phyloP scores from a whole-genome alignment of 2,888 invertebrate species.

The Panorpa germanica region DNA sequence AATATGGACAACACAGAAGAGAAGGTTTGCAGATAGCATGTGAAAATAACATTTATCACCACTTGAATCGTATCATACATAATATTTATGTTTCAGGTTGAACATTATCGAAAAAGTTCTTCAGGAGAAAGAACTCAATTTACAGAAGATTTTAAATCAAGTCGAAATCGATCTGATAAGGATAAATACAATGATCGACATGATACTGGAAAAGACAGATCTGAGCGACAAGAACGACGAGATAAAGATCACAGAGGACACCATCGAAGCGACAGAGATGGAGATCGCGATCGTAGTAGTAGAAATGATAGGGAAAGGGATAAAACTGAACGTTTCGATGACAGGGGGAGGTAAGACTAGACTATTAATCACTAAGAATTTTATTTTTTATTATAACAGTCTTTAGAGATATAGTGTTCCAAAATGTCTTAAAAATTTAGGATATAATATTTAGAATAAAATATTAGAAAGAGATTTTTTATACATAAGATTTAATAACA shows the following conservation, averaged over 20 bases:
- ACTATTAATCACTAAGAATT: too few relatives aligned
- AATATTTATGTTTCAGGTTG: conserved; percentile 6
- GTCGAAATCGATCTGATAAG: conserved; percentile 7
- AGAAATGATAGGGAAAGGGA: not conserved
- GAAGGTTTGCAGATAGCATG: too few relatives aligned
- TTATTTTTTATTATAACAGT: too few relatives aligned
- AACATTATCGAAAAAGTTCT: conserved; percentile 11
- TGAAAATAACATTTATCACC: too few relatives aligned
- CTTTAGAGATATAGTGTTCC: not conserved
- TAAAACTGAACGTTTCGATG: not conserved
- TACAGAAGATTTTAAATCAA: too few relatives aligned
- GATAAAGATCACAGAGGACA: conserved; percentile 11
- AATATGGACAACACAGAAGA: too few relatives aligned
- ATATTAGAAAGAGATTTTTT: too few relatives aligned
- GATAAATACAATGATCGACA: conserved; percentile 13
- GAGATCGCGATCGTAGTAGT: conserved; percentile 3
- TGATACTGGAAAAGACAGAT: conserved; percentile 12
- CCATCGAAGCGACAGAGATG: conserved; percentile 11
- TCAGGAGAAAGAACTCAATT: conserved; percentile 15
- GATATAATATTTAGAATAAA: too few relatives aligned
- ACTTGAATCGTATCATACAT: too few relatives aligned
- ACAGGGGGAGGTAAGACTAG: not conserved
- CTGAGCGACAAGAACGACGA: conserved; percentile 12
- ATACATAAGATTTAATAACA: too few relatives aligned
- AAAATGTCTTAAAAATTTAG: too few relatives aligned